phyloP scores from a whole-genome alignment of 2,888 invertebrate genomes.

The Linnaemya vulpina region DNA sequence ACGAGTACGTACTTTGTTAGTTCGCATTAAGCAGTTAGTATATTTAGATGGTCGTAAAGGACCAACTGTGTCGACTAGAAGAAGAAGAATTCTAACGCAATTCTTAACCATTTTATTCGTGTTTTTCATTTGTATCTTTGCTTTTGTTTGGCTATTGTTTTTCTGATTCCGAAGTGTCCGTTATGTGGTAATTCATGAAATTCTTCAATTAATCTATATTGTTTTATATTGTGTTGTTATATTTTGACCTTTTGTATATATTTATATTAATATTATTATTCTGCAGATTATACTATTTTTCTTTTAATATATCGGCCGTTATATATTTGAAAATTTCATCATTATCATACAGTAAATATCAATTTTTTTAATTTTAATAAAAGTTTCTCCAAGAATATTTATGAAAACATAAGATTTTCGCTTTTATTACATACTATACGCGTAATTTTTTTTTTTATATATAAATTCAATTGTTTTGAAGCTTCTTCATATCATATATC shows the following conservation, averaged over 20 bases:
- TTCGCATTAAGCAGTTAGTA: background rate
- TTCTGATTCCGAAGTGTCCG: background rate
- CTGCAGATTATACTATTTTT: background rate
- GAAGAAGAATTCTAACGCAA: background rate
- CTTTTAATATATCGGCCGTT: background rate
- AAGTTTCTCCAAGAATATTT: conserved; percentile 19
- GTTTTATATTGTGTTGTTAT: background rate
- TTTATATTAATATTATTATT: background rate
- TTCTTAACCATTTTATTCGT: background rate
- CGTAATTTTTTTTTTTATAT: too few species aligned
- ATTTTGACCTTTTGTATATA: background rate
- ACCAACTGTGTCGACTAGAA: background rate
- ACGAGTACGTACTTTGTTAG: background rate
- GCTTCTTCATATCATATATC: too few species aligned
- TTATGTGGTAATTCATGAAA: background rate
- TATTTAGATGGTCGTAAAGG: conserved; percentile 9
- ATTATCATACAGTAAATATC: conserved; percentile 1
- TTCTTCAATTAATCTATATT: conserved; percentile 13
- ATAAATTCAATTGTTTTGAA: too few species aligned
- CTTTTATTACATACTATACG: too few species aligned
- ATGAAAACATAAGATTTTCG: conserved; percentile 16
- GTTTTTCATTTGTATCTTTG: background rate
- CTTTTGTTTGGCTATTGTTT: background rate
- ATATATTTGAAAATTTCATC: conserved; percentile 10
- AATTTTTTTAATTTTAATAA: background rate